phyloP scores from a whole-genome alignment of 2,113 vertebrate species.

The Hemibates koningsi region DNA sequence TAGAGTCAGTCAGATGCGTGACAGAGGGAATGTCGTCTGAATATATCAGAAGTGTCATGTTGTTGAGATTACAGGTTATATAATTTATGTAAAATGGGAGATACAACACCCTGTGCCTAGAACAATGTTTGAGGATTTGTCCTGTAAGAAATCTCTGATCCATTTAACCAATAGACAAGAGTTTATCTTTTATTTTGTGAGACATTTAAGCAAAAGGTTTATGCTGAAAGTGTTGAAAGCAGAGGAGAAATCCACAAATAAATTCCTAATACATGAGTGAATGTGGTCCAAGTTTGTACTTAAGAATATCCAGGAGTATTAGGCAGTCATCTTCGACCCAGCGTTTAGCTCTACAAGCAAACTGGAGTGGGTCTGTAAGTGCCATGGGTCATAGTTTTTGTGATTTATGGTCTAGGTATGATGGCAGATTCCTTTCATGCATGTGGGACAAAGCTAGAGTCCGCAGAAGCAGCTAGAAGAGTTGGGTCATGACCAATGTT shows the following conservation, averaged over 20 bases:
- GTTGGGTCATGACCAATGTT: not conserved
- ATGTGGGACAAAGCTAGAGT: not conserved
- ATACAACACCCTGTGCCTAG: not conserved
- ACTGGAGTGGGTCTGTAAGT: not conserved
- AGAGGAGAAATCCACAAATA: no score
- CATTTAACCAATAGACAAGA: not conserved
- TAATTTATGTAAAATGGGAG: not conserved
- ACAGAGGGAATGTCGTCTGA: not conserved
- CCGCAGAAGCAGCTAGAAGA: not conserved
- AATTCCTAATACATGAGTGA: no score
- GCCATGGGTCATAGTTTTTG: not conserved
- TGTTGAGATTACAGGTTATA: not conserved
- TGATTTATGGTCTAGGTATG: not conserved
- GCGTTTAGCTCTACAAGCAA: no score
- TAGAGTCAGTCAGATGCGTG: not conserved
- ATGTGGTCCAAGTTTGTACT: no score
- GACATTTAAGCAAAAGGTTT: not conserved
- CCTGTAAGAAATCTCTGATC: not conserved
- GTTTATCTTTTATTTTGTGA: not conserved
- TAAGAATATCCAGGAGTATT: no score
- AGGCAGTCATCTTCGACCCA: no score
- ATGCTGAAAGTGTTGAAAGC: no score
- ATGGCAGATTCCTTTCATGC: not conserved
- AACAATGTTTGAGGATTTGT: not conserved
- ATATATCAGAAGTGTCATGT: not conserved